Evolutionary conservation across 2,113 vertebrate species (phyloP).

Genomic region (Labrus mixtus): DNA sequence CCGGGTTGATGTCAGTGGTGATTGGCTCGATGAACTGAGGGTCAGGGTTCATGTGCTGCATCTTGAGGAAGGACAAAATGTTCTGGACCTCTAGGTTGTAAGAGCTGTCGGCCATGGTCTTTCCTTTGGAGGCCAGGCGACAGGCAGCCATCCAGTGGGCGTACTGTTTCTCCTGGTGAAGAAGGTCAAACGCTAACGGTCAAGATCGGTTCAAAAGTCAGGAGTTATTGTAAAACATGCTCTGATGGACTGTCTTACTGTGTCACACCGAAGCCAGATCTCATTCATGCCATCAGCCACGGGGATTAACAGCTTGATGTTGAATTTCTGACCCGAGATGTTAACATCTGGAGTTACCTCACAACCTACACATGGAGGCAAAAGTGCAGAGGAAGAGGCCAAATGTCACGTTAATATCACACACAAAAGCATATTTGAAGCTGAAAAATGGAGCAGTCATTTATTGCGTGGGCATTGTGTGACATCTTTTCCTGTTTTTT

Average conservation of each 20-base stretch:
- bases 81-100: constrained; percentile 98
- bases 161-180: constrained; percentile 93
- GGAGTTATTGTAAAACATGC: neutral
- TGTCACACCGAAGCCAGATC: constrained; percentile 98
- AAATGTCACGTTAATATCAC: constrained; percentile 28
- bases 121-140: constrained; percentile 96
- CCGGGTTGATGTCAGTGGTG: constrained; percentile 94
- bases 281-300: constrained; percentile 99
- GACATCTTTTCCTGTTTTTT: constrained; percentile 28
- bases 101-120: constrained; percentile 99
- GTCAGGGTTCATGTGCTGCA: constrained; percentile 99
- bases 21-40: constrained; percentile 95
- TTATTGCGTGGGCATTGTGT: too few species aligned
- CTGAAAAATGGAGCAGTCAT: constrained; percentile 8
- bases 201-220: neutral
- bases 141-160: constrained; percentile 99
- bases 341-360: constrained; percentile 99
- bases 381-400: constrained; percentile 25
- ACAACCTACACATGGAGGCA: constrained; percentile 86
- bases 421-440: neutral
- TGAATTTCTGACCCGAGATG: constrained; percentile 99
- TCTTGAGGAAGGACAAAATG: constrained; percentile 98
- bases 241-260: constrained; percentile 76
- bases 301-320: constrained; percentile 97
- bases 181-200: neutral